Percentiles rank a stretch among this genome's conserved stretches.
Conservation (phyloP, 2,113 vertebrate genomes). For the Origma solitaria region DNA sequence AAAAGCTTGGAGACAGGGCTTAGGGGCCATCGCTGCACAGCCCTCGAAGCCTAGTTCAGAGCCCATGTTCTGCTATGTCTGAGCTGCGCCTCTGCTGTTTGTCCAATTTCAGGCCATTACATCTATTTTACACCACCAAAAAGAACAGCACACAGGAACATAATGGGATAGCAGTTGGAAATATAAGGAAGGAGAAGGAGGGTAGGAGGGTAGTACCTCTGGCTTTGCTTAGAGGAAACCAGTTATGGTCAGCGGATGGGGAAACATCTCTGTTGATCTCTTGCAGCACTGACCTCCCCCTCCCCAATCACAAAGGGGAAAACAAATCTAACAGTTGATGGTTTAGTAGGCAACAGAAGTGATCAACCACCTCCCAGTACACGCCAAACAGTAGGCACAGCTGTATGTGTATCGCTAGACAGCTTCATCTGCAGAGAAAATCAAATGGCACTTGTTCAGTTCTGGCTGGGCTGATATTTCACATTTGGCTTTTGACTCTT, state of each 20-base stretch:
- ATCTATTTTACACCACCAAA: background rate
- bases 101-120: background rate
- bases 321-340: background rate
- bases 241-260: background rate
- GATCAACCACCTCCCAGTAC: background rate
- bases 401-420: background rate
- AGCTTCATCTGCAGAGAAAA: slow-evolving; percentile 23
- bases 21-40: background rate
- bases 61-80: background rate
- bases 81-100: background rate
- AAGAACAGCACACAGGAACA: background rate
- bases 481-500: background rate
- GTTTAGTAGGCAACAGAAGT: background rate
- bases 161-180: background rate
- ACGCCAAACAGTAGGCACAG: background rate
- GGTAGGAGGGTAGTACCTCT: background rate
- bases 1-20: background rate
- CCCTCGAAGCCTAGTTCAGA: background rate
- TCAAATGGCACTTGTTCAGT: background rate
- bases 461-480: background rate
- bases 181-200: background rate
- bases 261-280: background rate
- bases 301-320: background rate
- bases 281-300: background rate
- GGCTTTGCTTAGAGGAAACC: background rate